phyloP scores from a whole-genome alignment of 2,888 invertebrate species.

The Micropterix aruncella region DNA sequence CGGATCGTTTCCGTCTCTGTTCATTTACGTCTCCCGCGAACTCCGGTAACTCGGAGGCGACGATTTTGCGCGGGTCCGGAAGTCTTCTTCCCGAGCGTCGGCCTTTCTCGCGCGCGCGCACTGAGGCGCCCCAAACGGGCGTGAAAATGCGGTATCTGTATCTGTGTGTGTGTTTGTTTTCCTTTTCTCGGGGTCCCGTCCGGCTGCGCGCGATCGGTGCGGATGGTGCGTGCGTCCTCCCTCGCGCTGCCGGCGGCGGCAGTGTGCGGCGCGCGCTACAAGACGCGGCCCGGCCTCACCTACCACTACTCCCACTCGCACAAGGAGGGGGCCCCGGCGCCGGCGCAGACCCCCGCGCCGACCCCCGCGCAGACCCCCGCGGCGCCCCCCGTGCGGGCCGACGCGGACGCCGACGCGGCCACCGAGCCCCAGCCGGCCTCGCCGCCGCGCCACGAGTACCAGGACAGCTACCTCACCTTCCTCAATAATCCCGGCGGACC shows the following conservation, averaged over 20 bases:
- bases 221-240: background rate
- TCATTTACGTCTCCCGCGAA: no score
- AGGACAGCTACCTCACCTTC: conserved; percentile 54
- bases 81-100: no score
- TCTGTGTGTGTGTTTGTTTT: background rate
- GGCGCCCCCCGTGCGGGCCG: conserved; percentile 17
- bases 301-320: conserved; percentile 93
- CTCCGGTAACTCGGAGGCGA: no score
- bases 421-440: conserved; percentile 19
- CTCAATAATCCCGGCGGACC: conserved; percentile 43
- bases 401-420: conserved; percentile 15
- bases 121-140: no score
- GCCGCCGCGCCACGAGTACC: conserved; percentile 29
- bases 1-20: no score
- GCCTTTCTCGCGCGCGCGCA: no score
- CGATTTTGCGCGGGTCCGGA: no score
- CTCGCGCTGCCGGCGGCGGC: conserved; percentile 17
- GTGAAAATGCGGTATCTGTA: background rate
- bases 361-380: conserved; percentile 22
- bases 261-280: conserved; percentile 94
- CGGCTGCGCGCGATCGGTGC: no score
- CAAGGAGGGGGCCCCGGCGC: conserved; percentile 39
- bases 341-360: conserved; percentile 23
- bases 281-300: conserved; percentile 88
- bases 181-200: no score